These are phyloP conservation scores for Brachionus angularis DNA, from an alignment of 1,140 invertebrate species.

Conservation along the genomic window DNA sequence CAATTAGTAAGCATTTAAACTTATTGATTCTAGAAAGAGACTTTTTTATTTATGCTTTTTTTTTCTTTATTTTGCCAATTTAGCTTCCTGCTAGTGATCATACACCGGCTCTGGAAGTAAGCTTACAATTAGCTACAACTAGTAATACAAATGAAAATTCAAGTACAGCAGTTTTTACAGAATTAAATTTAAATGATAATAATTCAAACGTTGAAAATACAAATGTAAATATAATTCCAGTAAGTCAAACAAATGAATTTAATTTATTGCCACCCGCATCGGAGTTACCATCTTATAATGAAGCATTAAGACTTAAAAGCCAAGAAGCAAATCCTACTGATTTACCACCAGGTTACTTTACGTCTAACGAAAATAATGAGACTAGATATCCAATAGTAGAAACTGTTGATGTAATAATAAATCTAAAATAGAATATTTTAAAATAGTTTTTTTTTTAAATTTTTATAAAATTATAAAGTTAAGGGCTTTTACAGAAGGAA, in stretches of 20 bases:
- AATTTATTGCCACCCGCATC: slow-evolving; percentile 6
- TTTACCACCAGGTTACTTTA: slow-evolving; percentile 38
- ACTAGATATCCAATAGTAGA: slow-evolving; percentile 31
- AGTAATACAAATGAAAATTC: neutral
- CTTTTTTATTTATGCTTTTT: neutral
- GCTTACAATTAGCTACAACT: neutral
- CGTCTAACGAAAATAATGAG: neutral
- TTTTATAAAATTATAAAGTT: neutral
- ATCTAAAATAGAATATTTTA: neutral
- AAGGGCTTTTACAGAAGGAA: slow-evolving; percentile 10
- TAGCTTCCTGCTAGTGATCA: neutral
- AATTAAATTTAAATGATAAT: neutral
- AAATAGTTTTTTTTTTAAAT: neutral
- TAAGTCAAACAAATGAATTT: neutral
- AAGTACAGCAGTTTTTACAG: slow-evolving; percentile 1
- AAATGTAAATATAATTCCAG: neutral
- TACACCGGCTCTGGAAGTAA: neutral
- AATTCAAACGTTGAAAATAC: neutral
- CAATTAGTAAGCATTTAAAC: slow-evolving; percentile 26
- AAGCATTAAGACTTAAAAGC: slow-evolving; percentile 17
- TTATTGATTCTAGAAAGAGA: too few species aligned
- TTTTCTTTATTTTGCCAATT: neutral
- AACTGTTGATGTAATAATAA: slow-evolving; percentile 17
- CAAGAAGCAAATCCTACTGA: slow-evolving; percentile 7
- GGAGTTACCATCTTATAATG: slow-evolving; percentile 34